Evolutionary conservation across 2,797 vertebrate species (phyloP).

Genomic region (Falco berigora): DNA sequence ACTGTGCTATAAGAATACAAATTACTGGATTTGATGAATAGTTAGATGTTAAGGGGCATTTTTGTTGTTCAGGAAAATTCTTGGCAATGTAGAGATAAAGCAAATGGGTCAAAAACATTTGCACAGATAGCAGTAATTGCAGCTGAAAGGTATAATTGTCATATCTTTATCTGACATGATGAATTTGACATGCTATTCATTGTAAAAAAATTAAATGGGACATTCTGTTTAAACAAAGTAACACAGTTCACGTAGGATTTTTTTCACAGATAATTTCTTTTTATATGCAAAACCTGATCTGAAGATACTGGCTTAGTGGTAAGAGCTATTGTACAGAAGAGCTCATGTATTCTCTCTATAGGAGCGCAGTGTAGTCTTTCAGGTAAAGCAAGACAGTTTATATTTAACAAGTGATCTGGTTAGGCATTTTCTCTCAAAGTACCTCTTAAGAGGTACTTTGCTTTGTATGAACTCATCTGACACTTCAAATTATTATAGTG

Average conservation of each 20-base stretch:
- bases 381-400: not conserved
- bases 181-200: conserved; percentile 13
- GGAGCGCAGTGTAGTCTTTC: not conserved
- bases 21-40: not conserved
- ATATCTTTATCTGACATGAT: not conserved
- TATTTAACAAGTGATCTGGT: not conserved
- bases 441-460: not conserved
- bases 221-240: not conserved
- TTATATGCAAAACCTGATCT: not conserved
- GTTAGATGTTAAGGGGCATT: not conserved
- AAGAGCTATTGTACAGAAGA: not conserved
- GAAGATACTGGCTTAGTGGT: not conserved
- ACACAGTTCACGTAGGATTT: not conserved
- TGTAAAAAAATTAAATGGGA: not conserved
- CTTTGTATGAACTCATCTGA: not conserved
- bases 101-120: not conserved
- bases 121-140: not conserved
- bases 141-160: not conserved
- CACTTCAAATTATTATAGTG: not conserved
- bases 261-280: conserved; percentile 28
- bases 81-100: not conserved
- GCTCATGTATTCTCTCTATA: not conserved
- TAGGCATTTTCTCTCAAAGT: not conserved
- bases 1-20: not conserved
- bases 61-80: not conserved